Conservation (phyloP, 2,888 invertebrate species). For the Apodemia duryi region DNA sequence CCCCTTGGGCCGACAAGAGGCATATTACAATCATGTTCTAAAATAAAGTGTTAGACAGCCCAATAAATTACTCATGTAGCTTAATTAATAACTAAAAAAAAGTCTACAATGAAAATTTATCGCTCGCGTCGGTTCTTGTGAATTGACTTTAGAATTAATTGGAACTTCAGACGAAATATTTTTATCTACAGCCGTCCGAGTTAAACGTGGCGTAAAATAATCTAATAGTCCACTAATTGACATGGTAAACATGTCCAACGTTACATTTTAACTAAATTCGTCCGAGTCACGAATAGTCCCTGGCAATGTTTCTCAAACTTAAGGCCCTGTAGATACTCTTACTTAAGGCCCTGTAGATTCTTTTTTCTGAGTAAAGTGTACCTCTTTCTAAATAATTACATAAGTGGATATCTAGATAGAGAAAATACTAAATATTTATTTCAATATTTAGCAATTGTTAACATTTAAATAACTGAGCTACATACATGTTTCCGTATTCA, state of each 20-base stretch:
- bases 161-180: constrained; percentile 12
- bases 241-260: constrained; percentile 21
- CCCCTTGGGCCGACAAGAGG: no score
- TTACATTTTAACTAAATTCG: constrained; percentile 26
- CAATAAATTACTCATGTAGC: neutral
- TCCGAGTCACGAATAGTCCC: constrained; percentile 22
- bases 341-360: neutral
- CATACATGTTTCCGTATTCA: neutral
- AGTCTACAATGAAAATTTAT: constrained; percentile 4
- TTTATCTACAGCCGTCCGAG: constrained; percentile 5
- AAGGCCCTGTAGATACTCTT: neutral
- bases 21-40: no score
- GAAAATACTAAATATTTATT: no score
- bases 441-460: no score
- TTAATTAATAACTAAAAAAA: constrained; percentile 5
- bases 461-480: neutral
- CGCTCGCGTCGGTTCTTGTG: constrained; percentile 7
- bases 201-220: constrained; percentile 17
- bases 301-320: neutral
- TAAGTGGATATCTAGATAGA: no score
- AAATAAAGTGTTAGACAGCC: no score
- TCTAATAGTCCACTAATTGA: constrained; percentile 32
- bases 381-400: neutral
- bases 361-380: constrained; percentile 8
- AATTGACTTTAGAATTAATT: constrained; percentile 7